A percentile compares a stretch with the other conserved stretches of the same genome.
Conservation (phyloP, 2,797 vertebrate species). For the Nyctibius grandis region DNA sequence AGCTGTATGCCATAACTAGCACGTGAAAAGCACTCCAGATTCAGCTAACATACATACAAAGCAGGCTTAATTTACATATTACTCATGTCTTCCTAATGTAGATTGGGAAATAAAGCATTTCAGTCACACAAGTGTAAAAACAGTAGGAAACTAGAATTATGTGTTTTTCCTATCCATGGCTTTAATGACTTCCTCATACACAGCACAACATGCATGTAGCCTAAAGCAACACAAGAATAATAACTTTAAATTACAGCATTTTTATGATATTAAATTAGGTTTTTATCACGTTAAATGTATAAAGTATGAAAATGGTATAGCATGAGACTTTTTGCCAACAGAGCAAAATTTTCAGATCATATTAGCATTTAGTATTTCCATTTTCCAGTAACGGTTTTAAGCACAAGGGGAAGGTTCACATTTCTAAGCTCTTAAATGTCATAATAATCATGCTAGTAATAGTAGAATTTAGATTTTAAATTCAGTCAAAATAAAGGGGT, state of each 20-base stretch:
- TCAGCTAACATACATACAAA: not conserved
- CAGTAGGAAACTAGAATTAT: not conserved
- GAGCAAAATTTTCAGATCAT: not conserved
- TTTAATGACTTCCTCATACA: not conserved
- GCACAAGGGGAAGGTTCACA: not conserved
- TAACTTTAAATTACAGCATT: not conserved
- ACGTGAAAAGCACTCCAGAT: not conserved
- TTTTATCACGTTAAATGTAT: not conserved
- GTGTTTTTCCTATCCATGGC: not conserved
- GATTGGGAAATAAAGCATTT: not conserved
- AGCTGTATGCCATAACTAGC: not conserved
- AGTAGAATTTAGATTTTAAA: not conserved
- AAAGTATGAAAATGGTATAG: not conserved
- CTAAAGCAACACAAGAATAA: not conserved
- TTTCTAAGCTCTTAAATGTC: not conserved
- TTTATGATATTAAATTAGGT: not conserved
- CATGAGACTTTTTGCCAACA: not conserved
- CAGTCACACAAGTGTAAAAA: not conserved
- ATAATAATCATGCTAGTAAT: not conserved
- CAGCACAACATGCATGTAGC: not conserved
- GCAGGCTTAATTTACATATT: not conserved
- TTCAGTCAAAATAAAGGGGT: not conserved
- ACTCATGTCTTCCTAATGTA: not conserved
- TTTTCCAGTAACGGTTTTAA: not conserved
- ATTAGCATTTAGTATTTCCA: slow-evolving; percentile 1